Conservation (phyloP, 2,113 vertebrate species). For the Amblyopsis rosae region DNA sequence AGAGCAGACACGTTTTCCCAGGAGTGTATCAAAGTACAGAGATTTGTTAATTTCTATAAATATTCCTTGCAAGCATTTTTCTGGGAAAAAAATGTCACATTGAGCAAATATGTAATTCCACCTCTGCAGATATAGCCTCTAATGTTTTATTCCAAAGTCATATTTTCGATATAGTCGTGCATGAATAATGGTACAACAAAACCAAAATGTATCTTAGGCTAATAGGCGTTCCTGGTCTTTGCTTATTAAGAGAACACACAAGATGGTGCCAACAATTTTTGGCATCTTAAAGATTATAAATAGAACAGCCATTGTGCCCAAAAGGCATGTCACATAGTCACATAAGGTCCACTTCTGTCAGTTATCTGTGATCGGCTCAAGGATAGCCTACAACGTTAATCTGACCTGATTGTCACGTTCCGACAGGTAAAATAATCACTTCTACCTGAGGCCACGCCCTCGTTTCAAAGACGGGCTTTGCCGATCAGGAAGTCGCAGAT, state of each 20-base stretch:
- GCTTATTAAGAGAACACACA: constrained; percentile 43
- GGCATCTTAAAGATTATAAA: constrained; percentile 58
- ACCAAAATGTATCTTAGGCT: not conserved
- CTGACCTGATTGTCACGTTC: constrained; percentile 61
- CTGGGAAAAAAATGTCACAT: too few species aligned
- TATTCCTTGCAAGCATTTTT: too few species aligned
- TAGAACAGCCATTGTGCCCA: constrained; percentile 57
- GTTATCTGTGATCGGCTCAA: not conserved
- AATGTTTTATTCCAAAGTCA: too few species aligned
- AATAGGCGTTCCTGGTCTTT: constrained; percentile 11
- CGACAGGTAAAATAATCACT: constrained; percentile 59
- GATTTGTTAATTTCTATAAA: too few species aligned
- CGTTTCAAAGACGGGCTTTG: constrained; percentile 41
- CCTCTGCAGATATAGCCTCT: too few species aligned
- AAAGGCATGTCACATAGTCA: constrained; percentile 19
- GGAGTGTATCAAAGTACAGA: too few species aligned
- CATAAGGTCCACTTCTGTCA: constrained; percentile 12
- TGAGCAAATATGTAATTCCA: too few species aligned
- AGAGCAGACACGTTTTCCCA: constrained; percentile 23
- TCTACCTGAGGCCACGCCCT: constrained; percentile 63
- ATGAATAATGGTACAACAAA: not conserved
- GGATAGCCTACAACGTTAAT: not conserved
- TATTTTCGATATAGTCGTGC: too few species aligned
- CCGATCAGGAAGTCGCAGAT: constrained; percentile 66
- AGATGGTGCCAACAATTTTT: constrained; percentile 54